Evolutionary conservation across 2,113 vertebrate species (phyloP).

Genomic region (Stegostoma tigrinum): DNA sequence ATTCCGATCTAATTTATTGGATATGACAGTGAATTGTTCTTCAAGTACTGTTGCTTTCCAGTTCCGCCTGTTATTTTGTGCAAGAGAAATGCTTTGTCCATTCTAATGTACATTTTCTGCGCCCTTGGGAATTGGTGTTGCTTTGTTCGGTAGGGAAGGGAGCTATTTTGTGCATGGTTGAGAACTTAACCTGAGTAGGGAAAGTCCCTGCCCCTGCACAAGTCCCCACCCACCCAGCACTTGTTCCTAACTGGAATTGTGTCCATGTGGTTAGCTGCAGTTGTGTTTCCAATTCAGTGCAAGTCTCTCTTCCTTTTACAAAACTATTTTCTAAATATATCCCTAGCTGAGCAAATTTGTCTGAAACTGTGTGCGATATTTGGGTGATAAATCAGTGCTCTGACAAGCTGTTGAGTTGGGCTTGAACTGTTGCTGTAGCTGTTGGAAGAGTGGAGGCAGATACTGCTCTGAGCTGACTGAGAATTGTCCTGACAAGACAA

Average conservation of each 20-base stretch:
- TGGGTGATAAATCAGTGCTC: neutral
- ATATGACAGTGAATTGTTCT: neutral
- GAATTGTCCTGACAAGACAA: neutral
- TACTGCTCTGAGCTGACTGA: neutral
- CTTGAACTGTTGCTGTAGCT: no score
- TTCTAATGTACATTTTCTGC: neutral
- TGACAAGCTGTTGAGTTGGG: neutral
- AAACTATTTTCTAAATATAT: neutral
- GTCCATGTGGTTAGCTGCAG: neutral
- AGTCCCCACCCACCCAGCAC: no score
- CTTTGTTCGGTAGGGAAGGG: neutral
- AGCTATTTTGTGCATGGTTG: neutral
- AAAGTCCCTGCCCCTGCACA: no score
- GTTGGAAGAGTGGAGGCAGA: no score
- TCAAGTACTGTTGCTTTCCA: neutral
- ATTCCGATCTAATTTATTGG: neutral
- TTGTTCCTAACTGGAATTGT: no score
- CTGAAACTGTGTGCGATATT: neutral
- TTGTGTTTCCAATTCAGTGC: no score
- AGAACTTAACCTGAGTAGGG: neutral
- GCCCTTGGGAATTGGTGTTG: neutral
- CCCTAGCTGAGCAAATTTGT: neutral
- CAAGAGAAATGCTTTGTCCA: neutral
- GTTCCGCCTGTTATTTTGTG: neutral
- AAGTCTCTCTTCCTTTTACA: no score